These are phyloP conservation scores for Drosophila saltans DNA, from an alignment of 1,140 invertebrate genomes.

Conservation along the genomic window DNA sequence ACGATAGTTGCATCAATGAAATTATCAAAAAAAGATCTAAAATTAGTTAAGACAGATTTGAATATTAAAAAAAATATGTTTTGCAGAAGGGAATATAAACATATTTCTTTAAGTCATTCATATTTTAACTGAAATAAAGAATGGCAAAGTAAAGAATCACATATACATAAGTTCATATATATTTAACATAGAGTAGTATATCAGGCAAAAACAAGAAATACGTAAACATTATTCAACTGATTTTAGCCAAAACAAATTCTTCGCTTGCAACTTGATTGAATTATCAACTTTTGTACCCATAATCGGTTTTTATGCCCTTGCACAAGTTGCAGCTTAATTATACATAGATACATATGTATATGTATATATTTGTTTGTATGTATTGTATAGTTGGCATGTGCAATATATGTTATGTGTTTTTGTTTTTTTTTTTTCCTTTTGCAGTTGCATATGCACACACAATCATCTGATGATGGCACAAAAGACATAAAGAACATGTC, in stretches of 20 bases:
- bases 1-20: too few species aligned
- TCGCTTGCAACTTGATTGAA: not conserved
- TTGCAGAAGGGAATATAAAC: too few species aligned
- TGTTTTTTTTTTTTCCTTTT: not conserved
- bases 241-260: not conserved
- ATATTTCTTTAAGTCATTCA: too few species aligned
- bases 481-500: slow-evolving; percentile 29
- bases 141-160: too few species aligned
- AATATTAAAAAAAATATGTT: too few species aligned
- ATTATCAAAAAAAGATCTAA: too few species aligned
- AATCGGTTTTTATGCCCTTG: slow-evolving; percentile 13
- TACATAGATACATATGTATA: not conserved
- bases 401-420: slow-evolving; percentile 3
- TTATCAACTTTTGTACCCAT: not conserved
- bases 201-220: too few species aligned
- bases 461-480: slow-evolving; percentile 38
- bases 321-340: slow-evolving; percentile 20
- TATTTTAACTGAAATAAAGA: too few species aligned
- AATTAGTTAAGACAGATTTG: too few species aligned
- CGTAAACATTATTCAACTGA: too few species aligned
- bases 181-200: too few species aligned
- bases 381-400: not conserved
- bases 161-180: too few species aligned
- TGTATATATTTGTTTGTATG: not conserved
- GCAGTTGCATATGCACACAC: slow-evolving; percentile 29